Conservation (phyloP, 2,797 vertebrate genomes). For the Protosalanx chinensis region DNA sequence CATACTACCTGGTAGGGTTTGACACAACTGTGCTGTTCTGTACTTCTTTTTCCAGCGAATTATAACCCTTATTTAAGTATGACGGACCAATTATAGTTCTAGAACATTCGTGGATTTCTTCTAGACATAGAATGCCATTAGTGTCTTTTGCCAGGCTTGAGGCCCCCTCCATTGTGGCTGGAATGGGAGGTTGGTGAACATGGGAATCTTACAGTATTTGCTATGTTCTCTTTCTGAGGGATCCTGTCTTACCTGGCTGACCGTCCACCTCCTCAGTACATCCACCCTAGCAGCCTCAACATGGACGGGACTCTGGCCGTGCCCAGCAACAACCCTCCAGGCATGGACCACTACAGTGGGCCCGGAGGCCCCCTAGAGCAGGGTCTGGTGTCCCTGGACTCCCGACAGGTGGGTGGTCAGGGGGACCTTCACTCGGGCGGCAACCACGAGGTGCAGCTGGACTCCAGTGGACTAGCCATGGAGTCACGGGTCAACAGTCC, state of each 20-base stretch:
- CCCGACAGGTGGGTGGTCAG: conserved; percentile 81
- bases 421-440: conserved; percentile 83
- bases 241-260: conserved; percentile 97
- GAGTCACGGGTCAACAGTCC: conserved; percentile 95
- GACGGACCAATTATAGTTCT: no score
- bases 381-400: conserved; percentile 89
- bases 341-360: conserved; percentile 86
- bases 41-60: background rate
- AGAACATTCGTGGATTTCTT: no score
- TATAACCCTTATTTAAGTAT: no score
- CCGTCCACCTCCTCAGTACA: conserved; percentile 96
- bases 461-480: conserved; percentile 83
- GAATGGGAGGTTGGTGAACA: background rate
- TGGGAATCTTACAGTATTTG: background rate
- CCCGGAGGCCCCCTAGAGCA: conserved; percentile 86
- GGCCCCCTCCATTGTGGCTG: background rate
- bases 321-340: conserved; percentile 81
- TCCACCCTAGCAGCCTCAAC: conserved; percentile 92
- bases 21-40: background rate
- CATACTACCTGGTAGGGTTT: conserved; percentile 88
- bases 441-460: conserved; percentile 85
- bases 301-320: conserved; percentile 89
- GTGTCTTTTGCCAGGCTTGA: background rate
- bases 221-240: conserved; percentile 65
- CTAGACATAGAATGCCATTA: background rate